Conservation (phyloP, 2,113 vertebrate species). For the Oxyura jamaicensis region DNA sequence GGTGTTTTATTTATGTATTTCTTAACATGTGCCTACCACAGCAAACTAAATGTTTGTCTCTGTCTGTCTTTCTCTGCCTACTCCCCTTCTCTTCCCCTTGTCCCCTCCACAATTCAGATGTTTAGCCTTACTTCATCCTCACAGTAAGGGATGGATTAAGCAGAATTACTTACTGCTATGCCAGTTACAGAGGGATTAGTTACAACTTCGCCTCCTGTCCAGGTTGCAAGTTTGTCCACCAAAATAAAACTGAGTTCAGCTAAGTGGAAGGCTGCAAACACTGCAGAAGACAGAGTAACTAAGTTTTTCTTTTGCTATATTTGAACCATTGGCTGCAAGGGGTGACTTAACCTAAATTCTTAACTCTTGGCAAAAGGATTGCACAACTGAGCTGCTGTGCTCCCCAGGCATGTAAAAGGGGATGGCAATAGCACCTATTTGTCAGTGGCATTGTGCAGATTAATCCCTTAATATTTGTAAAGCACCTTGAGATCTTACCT, state of each 20-base stretch:
- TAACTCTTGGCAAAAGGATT: not conserved
- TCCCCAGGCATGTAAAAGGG: not conserved
- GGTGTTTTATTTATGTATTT: not conserved
- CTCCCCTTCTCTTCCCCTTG: not conserved
- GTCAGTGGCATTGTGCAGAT: not conserved
- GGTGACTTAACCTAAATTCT: not conserved
- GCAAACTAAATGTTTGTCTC: not conserved
- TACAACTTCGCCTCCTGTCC: conserved; percentile 21
- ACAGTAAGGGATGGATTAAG: conserved; percentile 60
- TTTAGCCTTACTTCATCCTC: conserved; percentile 49
- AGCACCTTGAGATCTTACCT: not conserved
- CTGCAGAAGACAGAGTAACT: not conserved
- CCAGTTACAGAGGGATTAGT: conserved; percentile 57
- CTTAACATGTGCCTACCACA: not conserved
- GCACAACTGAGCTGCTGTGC: not conserved
- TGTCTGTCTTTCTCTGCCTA: not conserved
- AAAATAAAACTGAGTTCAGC: not conserved
- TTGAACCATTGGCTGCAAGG: not conserved
- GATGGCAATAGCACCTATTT: not conserved
- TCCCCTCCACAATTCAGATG: conserved; percentile 13
- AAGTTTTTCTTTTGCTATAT: not conserved
- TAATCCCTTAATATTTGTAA: not conserved
- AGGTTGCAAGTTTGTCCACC: not conserved
- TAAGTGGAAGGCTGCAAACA: not conserved
- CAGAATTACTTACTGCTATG: conserved; percentile 55